Evolutionary conservation across 2,797 vertebrate genomes (phyloP), one percentile per base, ranked within the genome.

Genomic region (Mormyrus proboscirostris): DNA sequence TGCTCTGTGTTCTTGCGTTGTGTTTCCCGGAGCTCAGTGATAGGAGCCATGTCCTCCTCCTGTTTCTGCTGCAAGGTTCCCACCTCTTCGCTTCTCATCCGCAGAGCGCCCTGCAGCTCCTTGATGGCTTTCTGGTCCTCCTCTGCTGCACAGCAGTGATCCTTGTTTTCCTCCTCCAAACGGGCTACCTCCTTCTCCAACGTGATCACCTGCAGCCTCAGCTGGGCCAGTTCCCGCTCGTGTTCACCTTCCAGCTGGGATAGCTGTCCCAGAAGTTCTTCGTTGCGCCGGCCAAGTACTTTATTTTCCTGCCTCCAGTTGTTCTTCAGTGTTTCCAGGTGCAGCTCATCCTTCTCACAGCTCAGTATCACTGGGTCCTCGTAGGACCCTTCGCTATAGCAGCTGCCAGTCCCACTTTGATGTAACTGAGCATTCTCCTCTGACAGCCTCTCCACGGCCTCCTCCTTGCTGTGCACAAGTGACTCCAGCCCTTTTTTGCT

Each of bases 301-400:
- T 93, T 90, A 89, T 95, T 96, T 92, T 96, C 96, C 86, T 92
- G 92, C 91, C 95, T 95, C 59, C 95, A 91, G 25, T 89, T 14
- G 29, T 50, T 57, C 88, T 88, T 57, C 10, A 76, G 33, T 84
- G 47, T 87, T 6, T 82, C 3, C 4, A 53, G 79, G 84, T 88
- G 47, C 5, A 62, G 8, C 55, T 85, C 69, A 41, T 86, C 88
- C 89, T 59, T 86, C 55, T 73, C 90, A 50, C 55, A 22, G 19
- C 41, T 88, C 41, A 73, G 2, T 10, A 33, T 76, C 57, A 88
- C 51, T 8, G 0, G 0, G 53, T 22, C 79, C 82, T 89, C 3
- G 14, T 83, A 86, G 41, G n/a, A 1, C 1, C 65, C 51, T 89
- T 53, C 57, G 65, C 44, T 89, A 0, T 9, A 44, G 50, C 88